These are phyloP conservation scores for Phaethon lepturus DNA, from an alignment of 2,113 vertebrate genomes.

Conservation along the genomic window DNA sequence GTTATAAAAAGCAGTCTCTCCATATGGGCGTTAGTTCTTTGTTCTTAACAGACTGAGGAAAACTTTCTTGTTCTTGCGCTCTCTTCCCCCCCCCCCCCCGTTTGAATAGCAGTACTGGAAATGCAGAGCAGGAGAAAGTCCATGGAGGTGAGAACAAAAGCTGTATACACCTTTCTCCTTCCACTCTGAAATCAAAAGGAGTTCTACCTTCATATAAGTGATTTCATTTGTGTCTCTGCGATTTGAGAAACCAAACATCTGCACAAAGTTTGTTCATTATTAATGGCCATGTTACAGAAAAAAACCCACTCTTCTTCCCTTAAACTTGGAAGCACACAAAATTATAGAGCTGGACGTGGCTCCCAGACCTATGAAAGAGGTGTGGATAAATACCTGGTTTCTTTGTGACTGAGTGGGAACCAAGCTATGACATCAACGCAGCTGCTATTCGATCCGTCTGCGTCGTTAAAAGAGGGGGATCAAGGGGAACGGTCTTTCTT, in stretches of 20 bases:
- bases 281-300: not conserved
- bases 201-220: not conserved
- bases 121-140: not conserved
- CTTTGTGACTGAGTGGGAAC: not conserved
- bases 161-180: not conserved
- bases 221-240: not conserved
- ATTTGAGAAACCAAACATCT: not conserved
- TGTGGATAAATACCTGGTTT: not conserved
- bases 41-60: not conserved
- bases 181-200: not conserved
- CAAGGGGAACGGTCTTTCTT: not conserved
- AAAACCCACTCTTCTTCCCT: not conserved
- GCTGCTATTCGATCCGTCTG: not conserved
- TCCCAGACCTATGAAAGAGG: not conserved
- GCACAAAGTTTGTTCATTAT: not conserved
- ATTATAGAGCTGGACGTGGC: not conserved
- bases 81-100: accelerated
- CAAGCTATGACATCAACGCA: not conserved
- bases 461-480: not conserved
- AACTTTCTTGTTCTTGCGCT: not conserved
- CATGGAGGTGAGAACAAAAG: not conserved
- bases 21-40: not conserved
- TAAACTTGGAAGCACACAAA: not conserved
- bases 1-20: not conserved
- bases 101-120: not conserved